These are phyloP conservation scores for Pantelozetes paolii DNA, from an alignment of 2,888 invertebrate genomes.

Conservation along the genomic window DNA sequence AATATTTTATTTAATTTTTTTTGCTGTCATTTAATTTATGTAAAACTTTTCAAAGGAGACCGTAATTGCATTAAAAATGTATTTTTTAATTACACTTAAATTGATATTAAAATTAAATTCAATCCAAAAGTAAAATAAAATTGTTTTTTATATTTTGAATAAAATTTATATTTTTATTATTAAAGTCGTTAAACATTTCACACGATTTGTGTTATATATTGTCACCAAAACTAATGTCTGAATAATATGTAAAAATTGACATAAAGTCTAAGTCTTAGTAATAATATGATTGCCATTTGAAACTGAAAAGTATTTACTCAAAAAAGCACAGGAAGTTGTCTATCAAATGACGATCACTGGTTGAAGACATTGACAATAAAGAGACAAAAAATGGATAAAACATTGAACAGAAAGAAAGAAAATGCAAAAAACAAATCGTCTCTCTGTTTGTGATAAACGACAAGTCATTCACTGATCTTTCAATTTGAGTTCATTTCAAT, in stretches of 20 bases:
- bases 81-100: neutral
- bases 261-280: neutral
- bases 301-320: constrained; percentile 4
- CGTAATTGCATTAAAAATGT: neutral
- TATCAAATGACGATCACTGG: constrained; percentile 23
- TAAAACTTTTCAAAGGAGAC: neutral
- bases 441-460: constrained; percentile 3
- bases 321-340: constrained; percentile 31
- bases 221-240: neutral
- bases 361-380: neutral
- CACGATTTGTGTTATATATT: neutral
- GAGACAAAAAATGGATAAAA: neutral
- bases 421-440: neutral
- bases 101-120: neutral
- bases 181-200: neutral
- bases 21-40: neutral
- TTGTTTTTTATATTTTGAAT: neutral
- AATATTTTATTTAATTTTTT: neutral
- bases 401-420: neutral
- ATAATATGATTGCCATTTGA: neutral
- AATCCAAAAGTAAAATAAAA: neutral
- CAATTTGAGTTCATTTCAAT: neutral
- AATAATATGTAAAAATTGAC: neutral
- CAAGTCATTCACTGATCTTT: neutral
- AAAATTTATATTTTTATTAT: neutral